These are phyloP conservation scores for Lithophane leautieri DNA, from an alignment of 2,888 invertebrate species.

Conservation along the genomic window DNA sequence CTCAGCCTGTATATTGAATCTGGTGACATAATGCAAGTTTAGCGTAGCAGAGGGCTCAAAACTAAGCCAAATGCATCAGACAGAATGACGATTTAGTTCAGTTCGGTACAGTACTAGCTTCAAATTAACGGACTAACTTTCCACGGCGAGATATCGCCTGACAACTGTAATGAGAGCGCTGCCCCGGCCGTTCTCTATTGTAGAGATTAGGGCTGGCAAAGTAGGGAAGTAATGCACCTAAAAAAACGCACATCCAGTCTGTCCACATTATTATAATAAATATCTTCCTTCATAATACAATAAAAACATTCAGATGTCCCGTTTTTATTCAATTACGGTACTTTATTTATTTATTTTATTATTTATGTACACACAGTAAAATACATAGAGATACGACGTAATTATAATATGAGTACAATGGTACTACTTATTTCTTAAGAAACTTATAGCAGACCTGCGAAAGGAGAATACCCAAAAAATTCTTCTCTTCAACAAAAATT, in stretches of 20 bases:
- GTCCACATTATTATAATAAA: too few species aligned
- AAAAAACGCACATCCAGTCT: neutral
- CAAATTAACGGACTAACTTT: slow-evolving; percentile 51
- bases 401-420: too few species aligned
- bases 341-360: too few species aligned
- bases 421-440: too few species aligned
- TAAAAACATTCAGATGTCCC: too few species aligned
- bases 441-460: too few species aligned
- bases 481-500: too few species aligned
- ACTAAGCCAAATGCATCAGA: slow-evolving; percentile 48
- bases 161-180: slow-evolving; percentile 51
- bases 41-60: slow-evolving; percentile 11
- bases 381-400: too few species aligned
- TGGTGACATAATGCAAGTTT: slow-evolving; percentile 13
- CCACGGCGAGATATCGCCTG: slow-evolving; percentile 31
- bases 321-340: neutral
- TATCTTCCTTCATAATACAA: neutral
- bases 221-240: neutral
- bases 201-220: slow-evolving; percentile 39
- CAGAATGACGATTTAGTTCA: slow-evolving; percentile 33
- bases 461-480: too few species aligned
- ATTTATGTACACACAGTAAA: too few species aligned
- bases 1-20: slow-evolving; percentile 4
- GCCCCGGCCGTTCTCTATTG: slow-evolving; percentile 13
- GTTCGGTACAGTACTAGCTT: slow-evolving; percentile 20